Percentiles rank a stretch among this genome's conserved stretches.
These are phyloP conservation scores for Ypsolopha sequella DNA, from an alignment of 2,888 invertebrate species.

Conservation along the genomic window DNA sequence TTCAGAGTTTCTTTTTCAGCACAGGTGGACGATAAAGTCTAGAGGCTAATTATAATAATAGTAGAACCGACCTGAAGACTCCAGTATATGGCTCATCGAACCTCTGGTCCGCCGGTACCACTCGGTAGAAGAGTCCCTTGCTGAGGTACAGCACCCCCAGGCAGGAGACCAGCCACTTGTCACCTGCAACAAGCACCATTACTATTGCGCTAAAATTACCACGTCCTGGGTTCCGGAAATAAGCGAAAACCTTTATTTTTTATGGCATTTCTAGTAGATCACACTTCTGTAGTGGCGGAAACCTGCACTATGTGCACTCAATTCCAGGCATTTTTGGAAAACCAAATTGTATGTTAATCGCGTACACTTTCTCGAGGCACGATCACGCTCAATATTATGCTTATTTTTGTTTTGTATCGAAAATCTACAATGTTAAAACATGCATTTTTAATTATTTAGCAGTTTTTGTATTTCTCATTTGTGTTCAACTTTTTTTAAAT, in stretches of 20 bases:
- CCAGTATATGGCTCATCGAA: slow-evolving; percentile 81
- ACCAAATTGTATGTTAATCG: background rate
- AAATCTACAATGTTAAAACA: no score
- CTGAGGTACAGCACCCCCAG: slow-evolving; percentile 86
- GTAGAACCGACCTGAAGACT: slow-evolving; percentile 72
- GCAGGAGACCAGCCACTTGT: slow-evolving; percentile 92
- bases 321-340: background rate
- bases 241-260: background rate
- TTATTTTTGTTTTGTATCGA: no score
- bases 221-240: background rate
- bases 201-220: no score
- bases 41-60: background rate
- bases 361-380: no score
- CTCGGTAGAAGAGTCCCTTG: slow-evolving; percentile 90
- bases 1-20: no score
- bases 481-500: no score
- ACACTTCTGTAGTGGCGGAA: background rate
- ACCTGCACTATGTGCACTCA: background rate
- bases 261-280: background rate
- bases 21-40: no score
- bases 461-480: no score
- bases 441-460: no score
- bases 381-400: no score
- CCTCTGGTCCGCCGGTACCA: slow-evolving; percentile 91
- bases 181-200: slow-evolving; percentile 74